phyloP scores from a whole-genome alignment of 2,113 vertebrate genomes.

The Tylochromis polylepis region DNA sequence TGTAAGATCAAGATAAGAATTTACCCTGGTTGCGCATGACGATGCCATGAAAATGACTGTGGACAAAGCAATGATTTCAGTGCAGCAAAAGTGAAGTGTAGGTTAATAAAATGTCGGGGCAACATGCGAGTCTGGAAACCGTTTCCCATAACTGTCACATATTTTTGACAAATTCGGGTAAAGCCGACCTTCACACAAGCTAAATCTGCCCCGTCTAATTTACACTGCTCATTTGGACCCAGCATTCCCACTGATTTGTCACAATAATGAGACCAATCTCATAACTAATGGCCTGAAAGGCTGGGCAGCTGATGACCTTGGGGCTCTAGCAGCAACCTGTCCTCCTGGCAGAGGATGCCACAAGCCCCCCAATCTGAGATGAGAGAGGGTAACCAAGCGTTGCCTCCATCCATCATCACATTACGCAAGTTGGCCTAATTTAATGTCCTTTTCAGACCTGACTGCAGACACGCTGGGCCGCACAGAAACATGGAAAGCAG shows the following conservation, averaged over 20 bases:
- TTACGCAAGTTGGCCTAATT: constrained; percentile 60
- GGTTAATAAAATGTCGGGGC: not conserved
- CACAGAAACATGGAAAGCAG: constrained; percentile 51
- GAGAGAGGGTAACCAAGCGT: constrained; percentile 54
- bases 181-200: not conserved
- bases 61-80: not conserved
- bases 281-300: constrained; percentile 3
- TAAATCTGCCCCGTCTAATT: constrained; percentile 1
- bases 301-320: constrained; percentile 42
- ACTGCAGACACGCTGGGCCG: constrained; percentile 48
- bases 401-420: constrained; percentile 63
- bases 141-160: constrained; percentile 6
- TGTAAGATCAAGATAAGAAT: not conserved
- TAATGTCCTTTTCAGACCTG: constrained; percentile 63
- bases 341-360: constrained; percentile 32
- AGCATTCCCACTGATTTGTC: constrained; percentile 16
- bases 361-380: constrained; percentile 14
- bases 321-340: constrained; percentile 32
- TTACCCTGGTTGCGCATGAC: not conserved
- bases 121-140: not conserved
- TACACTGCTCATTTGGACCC: constrained; percentile 26
- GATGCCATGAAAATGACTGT: not conserved
- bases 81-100: not conserved
- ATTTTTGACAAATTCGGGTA: not conserved
- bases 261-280: constrained; percentile 31